Base-by-base conservation (phyloP, 2,888 invertebrate genomes). In the Thecocarcelia acutangulata region DNA sequence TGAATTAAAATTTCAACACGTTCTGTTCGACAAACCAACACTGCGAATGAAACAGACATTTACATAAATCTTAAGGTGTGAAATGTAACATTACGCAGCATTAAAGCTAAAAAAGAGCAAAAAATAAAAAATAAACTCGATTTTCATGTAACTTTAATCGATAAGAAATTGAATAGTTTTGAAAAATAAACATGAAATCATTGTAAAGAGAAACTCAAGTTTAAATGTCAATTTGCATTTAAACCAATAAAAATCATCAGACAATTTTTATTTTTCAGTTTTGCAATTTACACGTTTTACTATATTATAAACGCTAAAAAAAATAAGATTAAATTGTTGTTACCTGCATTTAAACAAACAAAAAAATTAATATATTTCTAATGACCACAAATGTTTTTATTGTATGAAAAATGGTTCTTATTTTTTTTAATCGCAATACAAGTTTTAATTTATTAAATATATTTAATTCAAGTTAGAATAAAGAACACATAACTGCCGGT, bases 81-180 rank as follows among this genome's bases (percentile, higher is more conserved):
- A 82, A 78, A 82, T 82, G 59, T 70, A 66, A 61, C 74, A 70
- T 74, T 82, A 82, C 82, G 82, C 82, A 82, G 78, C 69, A 78
- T 66, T 66, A 54, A 24, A 11, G 44, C 9, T 42, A 50, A 42
- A 24, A 33, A 24, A 54, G n/a, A n/a, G n/a, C n/a, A n/a, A n/a
- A n/a, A n/a, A n/a, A n/a, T n/a, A n/a, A n/a, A n/a, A n/a, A n/a
- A n/a, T n/a, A n/a, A 64, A 76, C 76, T 69, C 61, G 76, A 68
- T 61, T 76, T 66, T 19, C 58, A 52, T 59, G 59, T 75, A 50
- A 66, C 5, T 54, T 76, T 61, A 54, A 78, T 74, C 73, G 78
- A 82, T 82, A 82, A 82, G 74, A 82, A 70, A 46, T 59, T 52
- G 8, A 59, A 68, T 40, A 56, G 33, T 61, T 69, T 37, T 66